phyloP scores from a whole-genome alignment of 35 echinoderm and acorn worm species.

The Heliocidaris tuberculata region DNA sequence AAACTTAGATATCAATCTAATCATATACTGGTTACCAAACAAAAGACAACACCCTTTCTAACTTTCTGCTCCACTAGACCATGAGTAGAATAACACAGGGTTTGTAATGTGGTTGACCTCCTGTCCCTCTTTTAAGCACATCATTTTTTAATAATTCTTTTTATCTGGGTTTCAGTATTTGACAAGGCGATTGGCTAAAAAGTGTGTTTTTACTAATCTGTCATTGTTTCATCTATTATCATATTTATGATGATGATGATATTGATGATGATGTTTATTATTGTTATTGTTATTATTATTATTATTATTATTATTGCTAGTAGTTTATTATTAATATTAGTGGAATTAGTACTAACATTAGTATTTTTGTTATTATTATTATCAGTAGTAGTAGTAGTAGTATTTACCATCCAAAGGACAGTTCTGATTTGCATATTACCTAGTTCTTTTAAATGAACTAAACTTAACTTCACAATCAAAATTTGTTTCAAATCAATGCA shows the following conservation, averaged over 20 bases:
- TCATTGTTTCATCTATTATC: background rate
- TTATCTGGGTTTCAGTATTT: background rate
- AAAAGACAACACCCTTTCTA: background rate
- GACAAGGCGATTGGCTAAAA: background rate
- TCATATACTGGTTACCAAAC: background rate
- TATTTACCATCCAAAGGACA: no score
- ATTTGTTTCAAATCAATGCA: no score
- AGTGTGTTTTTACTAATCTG: background rate
- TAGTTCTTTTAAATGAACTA: no score
- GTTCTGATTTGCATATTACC: no score
- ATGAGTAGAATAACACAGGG: background rate
- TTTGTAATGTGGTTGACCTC: background rate
- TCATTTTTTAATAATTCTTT: background rate
- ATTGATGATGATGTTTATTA: background rate
- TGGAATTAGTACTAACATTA: no score
- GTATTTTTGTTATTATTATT: no score
- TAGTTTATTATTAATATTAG: background rate
- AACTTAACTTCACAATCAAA: no score
- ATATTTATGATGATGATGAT: background rate
- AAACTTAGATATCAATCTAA: background rate
- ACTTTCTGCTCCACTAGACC: conserved; percentile 6
- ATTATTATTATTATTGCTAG: background rate
- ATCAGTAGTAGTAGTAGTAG: no score
- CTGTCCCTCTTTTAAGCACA: background rate
- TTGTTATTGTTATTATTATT: background rate